These are phyloP conservation scores for Mythimna loreyi DNA, from an alignment of 2,888 invertebrate genomes.

Conservation along the genomic window DNA sequence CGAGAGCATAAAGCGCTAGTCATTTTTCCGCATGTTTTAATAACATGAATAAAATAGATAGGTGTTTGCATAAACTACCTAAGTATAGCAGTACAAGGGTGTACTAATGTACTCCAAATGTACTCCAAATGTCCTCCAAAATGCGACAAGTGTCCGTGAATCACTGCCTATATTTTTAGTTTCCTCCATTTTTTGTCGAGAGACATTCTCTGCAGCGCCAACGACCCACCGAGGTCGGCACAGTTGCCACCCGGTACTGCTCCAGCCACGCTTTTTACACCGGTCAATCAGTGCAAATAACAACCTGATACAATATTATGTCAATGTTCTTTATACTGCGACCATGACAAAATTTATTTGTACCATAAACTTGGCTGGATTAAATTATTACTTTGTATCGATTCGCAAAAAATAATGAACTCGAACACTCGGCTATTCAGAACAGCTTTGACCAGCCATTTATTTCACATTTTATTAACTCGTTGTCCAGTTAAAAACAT, in stretches of 20 bases:
- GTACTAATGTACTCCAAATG: constrained; percentile 1
- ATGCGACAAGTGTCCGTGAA: constrained; percentile 41
- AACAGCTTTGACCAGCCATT: constrained; percentile 11
- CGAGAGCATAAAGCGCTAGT: not conserved
- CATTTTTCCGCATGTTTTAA: not conserved
- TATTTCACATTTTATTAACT: constrained; percentile 45
- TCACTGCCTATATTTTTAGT: constrained; percentile 64
- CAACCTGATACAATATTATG: constrained; percentile 35
- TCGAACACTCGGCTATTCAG: not conserved
- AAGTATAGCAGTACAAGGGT: not conserved
- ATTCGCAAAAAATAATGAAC: constrained; percentile 39
- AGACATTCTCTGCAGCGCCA: constrained; percentile 82
- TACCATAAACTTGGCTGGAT: constrained; percentile 34
- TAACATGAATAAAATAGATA: not conserved
- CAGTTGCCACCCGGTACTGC: constrained; percentile 76
- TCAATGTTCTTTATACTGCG: constrained; percentile 35
- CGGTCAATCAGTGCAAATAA: constrained; percentile 57
- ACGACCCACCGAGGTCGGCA: constrained; percentile 82
- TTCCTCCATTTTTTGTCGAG: constrained; percentile 66
- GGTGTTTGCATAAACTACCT: not conserved
- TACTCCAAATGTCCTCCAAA: constrained; percentile 24
- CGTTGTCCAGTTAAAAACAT: constrained; percentile 15
- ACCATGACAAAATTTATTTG: constrained; percentile 43
- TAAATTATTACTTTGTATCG: constrained; percentile 36
- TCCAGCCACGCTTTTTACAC: constrained; percentile 73